phyloP scores from a whole-genome alignment of 2,888 invertebrate species.

The Nymphalis urticae region DNA sequence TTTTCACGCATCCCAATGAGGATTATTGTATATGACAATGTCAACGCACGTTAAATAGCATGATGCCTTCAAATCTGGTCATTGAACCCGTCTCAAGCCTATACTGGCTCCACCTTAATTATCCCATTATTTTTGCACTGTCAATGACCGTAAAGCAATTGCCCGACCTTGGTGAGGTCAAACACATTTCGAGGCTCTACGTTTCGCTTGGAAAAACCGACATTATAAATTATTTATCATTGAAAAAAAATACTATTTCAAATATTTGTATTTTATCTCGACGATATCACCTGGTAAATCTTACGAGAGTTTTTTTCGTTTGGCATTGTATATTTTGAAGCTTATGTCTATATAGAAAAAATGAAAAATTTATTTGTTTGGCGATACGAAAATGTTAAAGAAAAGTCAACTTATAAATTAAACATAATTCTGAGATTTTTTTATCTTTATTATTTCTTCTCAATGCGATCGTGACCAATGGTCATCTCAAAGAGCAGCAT shows the following conservation, averaged over 20 bases:
- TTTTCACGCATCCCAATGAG: conserved; percentile 4
- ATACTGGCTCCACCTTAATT: conserved; percentile 50
- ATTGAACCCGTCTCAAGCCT: conserved; percentile 43
- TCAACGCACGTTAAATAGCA: conserved; percentile 17
- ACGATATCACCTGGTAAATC: no score
- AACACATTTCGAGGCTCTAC: conserved; percentile 10
- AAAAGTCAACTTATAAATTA: no score
- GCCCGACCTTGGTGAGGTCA: conserved; percentile 60
- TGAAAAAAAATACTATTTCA: background rate
- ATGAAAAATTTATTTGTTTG: no score
- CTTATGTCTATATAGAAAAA: no score
- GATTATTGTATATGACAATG: conserved; percentile 22
- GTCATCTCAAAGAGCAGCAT: no score
- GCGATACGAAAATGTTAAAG: no score
- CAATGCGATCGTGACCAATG: no score
- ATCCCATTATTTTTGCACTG: conserved; percentile 55
- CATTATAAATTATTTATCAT: conserved; percentile 5
- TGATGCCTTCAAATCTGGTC: conserved; percentile 34
- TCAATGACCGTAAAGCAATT: conserved; percentile 32
- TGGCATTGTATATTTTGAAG: no score
- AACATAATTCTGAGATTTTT: no score
- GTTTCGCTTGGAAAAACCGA: conserved; percentile 1
- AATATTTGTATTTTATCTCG: background rate
- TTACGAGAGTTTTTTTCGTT: no score
- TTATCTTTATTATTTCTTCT: no score